Base-by-base conservation (phyloP, 2,113 vertebrate species). In the Chaetura pelagica region DNA sequence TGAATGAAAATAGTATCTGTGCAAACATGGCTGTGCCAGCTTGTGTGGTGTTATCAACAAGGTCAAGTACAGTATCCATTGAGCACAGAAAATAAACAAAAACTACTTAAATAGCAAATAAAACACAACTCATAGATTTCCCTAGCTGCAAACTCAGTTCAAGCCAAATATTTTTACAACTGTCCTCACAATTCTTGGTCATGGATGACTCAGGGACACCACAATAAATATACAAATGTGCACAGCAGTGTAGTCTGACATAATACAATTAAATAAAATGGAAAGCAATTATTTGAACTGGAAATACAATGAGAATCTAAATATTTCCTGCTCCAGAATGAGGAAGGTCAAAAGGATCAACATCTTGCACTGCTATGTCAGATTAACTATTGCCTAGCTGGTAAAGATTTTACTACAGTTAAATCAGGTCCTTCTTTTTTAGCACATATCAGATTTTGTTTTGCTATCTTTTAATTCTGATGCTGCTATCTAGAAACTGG, bases 101-200 rank as follows among this genome's bases (percentile, higher is more conserved):
- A 85, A 54, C 24, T 79, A 68, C 71, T 84, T 61, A 57, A 75
- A 84, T 11, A 92, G 24, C 57, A 95, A 95, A 78, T 72, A 90
- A 92, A 93, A 49, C 15, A 63, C 16, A 78, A 30, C 24, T 42
- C 59, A 90, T 48, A 91, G 64, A 40, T 72, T 72, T 32, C 44
- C 46, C 64, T 72, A 63, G n/a, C 67, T 83, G 59, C 46, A 69
- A 83, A 54, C 29, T 86, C 35, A 54, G 58, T 34, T 94, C 71
- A 73, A 83, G 51, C 4, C 24, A 95, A 96, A 80, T 80, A 80
- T 87, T 93, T 87, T 93, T 90, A 69, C 48, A 89, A 82, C 7
- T 80, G 67, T 93, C 84, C 63, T 93, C 58, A 85, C 26, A 73
- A 42, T 90, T 85, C 55, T 79, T 55, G 58, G 42, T 94, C 35